Percentiles rank a stretch among this genome's conserved stretches.
These are phyloP conservation scores for Papilio protenor DNA, from an alignment of 2,888 invertebrate genomes.

Conservation along the genomic window DNA sequence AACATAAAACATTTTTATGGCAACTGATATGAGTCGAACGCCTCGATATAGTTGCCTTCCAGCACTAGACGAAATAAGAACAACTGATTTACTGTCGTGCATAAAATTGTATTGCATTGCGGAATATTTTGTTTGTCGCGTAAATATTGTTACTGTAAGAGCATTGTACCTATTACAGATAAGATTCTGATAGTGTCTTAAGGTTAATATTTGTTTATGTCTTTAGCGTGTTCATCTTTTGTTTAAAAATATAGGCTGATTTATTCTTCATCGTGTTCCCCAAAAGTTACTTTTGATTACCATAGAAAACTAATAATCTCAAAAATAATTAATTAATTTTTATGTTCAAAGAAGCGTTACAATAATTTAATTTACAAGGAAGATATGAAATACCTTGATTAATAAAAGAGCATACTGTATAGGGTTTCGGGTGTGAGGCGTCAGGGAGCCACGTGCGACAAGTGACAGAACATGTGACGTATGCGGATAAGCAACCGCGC, in stretches of 20 bases:
- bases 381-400: slow-evolving; percentile 50
- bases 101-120: slow-evolving; percentile 74
- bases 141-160: slow-evolving; percentile 21
- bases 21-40: slow-evolving; percentile 74
- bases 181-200: not conserved
- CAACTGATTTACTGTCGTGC: slow-evolving; percentile 73
- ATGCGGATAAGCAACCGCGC: slow-evolving; percentile 73
- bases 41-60: slow-evolving; percentile 66
- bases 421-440: slow-evolving; percentile 59
- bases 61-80: slow-evolving; percentile 72
- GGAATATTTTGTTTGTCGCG: slow-evolving; percentile 42
- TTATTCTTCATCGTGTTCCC: not conserved
- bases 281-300: not conserved
- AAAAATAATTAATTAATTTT: not conserved
- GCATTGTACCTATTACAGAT: slow-evolving; percentile 36
- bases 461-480: slow-evolving; percentile 77
- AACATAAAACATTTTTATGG: slow-evolving; percentile 84
- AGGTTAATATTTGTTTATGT: not conserved
- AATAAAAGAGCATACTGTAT: slow-evolving; percentile 63
- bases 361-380: slow-evolving; percentile 7
- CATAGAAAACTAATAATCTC: not conserved
- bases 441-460: slow-evolving; percentile 68
- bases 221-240: not conserved
- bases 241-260: not conserved
- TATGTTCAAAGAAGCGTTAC: not conserved